Percentiles rank a stretch among this genome's conserved stretches.
Conservation (phyloP, 2,113 vertebrate genomes). For the Psammodynastes pulverulentus region DNA sequence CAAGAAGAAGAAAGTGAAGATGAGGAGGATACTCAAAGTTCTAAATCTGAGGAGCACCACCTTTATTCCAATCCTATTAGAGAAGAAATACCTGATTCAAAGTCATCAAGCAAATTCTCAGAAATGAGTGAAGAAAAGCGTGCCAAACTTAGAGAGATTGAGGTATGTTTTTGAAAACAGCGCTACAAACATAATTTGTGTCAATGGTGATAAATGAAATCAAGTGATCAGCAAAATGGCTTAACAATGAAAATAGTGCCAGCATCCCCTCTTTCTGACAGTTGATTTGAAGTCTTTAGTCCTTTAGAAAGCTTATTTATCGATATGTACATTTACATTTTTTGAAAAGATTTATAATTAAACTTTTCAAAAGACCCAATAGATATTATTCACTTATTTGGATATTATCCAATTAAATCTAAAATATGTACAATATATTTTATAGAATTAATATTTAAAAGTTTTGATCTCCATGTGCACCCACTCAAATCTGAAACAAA, state of each 20-base stretch:
- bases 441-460: background rate
- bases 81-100: constrained; percentile 86
- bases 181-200: background rate
- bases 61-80: constrained; percentile 84
- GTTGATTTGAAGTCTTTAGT: background rate
- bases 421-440: background rate
- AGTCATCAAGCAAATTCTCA: constrained; percentile 81
- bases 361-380: background rate
- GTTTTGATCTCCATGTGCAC: background rate
- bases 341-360: background rate
- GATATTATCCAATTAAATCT: background rate
- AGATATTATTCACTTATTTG: background rate
- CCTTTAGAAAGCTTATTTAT: background rate
- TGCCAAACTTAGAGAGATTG: constrained; percentile 94
- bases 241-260: background rate
- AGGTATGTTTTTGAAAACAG: constrained; percentile 68
- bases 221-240: background rate
- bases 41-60: constrained; percentile 84
- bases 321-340: background rate
- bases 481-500: background rate
- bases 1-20: constrained; percentile 84
- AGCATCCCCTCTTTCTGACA: background rate
- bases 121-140: constrained; percentile 98
- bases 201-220: background rate
- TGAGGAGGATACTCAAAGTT: constrained; percentile 85